Percentiles rank a stretch among this genome's conserved stretches.
Conservation (phyloP, 2,797 vertebrate species). For the Tangara arthus region DNA sequence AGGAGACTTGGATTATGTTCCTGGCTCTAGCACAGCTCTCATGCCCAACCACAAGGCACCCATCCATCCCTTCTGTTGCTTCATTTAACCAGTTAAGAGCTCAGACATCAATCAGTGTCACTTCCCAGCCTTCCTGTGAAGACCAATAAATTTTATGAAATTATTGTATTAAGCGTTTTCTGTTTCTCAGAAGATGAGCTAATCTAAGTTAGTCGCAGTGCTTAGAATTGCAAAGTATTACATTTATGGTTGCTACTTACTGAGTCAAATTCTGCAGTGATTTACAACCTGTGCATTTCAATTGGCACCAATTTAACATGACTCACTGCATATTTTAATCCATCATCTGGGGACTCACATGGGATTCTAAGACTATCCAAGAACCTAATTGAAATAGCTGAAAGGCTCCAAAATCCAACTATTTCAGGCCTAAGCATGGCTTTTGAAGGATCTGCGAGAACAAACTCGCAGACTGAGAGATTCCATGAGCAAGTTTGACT, state of each 20-base stretch:
- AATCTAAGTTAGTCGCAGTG: not conserved
- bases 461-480: not conserved
- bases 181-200: not conserved
- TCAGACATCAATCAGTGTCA: not conserved
- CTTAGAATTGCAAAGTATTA: conserved; percentile 49
- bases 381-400: not conserved
- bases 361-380: conserved; percentile 27
- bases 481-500: not conserved
- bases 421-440: not conserved
- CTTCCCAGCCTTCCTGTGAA: not conserved
- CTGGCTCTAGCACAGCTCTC: conserved; percentile 12
- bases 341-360: conserved; percentile 41
- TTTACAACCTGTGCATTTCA: conserved; percentile 57
- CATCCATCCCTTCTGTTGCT: not conserved
- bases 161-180: not conserved
- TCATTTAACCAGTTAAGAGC: not conserved
- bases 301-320: conserved; percentile 35
- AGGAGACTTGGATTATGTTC: conserved; percentile 55
- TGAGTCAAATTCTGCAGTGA: conserved; percentile 53
- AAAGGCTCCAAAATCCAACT: not conserved
- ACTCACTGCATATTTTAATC: conserved; percentile 58
- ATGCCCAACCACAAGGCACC: not conserved
- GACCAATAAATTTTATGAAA: not conserved
- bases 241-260: conserved; percentile 41
- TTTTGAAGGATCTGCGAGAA: not conserved